Percentiles rank a stretch among this genome's conserved stretches.
Evolutionary conservation across 2,888 invertebrate species (phyloP).

Genomic region (Eupithecia subumbrata): DNA sequence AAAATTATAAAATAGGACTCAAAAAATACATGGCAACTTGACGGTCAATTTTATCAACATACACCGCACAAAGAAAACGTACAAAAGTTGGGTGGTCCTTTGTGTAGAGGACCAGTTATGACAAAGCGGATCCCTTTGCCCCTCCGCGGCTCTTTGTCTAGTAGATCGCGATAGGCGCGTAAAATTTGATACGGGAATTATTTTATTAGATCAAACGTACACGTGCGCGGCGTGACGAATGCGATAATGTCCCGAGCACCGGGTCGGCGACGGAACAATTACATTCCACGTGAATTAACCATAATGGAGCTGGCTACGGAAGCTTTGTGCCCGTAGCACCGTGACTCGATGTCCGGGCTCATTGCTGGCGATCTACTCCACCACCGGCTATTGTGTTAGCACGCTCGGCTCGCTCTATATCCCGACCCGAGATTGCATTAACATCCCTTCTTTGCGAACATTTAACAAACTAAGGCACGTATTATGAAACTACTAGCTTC

Average conservation of each 20-base stretch:
- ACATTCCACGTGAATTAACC: conserved; percentile 80
- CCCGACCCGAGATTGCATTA: no score
- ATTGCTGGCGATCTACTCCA: conserved; percentile 53
- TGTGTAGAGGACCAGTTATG: conserved; percentile 78
- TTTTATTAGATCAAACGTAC: conserved; percentile 81
- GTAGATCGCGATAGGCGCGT: conserved; percentile 82
- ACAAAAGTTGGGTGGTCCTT: conserved; percentile 74
- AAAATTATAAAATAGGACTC: conserved; percentile 45
- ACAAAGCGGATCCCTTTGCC: conserved; percentile 78
- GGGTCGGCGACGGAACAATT: conserved; percentile 73
- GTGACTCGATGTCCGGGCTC: conserved; percentile 69
- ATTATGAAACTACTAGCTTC: no score
- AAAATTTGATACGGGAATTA: conserved; percentile 84
- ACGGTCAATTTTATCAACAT: conserved; percentile 70
- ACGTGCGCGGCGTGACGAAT: conserved; percentile 83
- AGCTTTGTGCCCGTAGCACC: conserved; percentile 71
- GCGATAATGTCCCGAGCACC: conserved; percentile 75
- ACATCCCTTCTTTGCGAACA: no score
- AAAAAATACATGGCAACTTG: conserved; percentile 62
- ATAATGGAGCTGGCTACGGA: conserved; percentile 74
- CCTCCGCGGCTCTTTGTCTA: conserved; percentile 75
- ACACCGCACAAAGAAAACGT: conserved; percentile 66
- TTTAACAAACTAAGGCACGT: no score
- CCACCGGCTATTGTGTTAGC: conserved; percentile 33
- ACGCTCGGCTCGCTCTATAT: conserved; percentile 17